Conservation (phyloP, 1,140 invertebrate species). For the Heliconius melpomene region DNA sequence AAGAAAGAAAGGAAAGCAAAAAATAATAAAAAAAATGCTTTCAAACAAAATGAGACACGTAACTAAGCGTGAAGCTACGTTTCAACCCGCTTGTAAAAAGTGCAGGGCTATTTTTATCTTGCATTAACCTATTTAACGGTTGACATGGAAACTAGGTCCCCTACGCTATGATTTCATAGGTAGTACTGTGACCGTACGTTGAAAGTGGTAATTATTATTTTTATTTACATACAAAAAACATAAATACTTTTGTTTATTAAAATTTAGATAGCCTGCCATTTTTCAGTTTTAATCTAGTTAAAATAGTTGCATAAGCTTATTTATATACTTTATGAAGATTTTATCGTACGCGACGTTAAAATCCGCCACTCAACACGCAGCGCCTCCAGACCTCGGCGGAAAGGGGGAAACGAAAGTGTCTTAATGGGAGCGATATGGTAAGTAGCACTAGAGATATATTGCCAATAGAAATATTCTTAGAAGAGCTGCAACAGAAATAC, state of each 20-base stretch:
- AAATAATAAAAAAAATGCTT: not conserved
- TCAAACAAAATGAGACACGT: conserved; percentile 11
- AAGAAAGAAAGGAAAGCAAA: not conserved
- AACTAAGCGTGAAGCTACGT: conserved; percentile 19
- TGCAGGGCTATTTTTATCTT: conserved; percentile 17
- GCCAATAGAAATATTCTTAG: no score
- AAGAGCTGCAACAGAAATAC: no score
- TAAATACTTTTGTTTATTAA: no score
- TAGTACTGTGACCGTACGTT: not conserved
- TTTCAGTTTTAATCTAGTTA: not conserved
- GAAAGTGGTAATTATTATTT: not conserved
- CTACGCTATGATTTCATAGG: conserved; percentile 2
- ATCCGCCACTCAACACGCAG: no score
- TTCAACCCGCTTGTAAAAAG: conserved; percentile 15
- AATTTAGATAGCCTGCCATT: not conserved
- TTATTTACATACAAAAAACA: not conserved
- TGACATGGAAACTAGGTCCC: conserved; percentile 19
- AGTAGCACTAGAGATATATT: no score
- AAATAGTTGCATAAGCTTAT: not conserved
- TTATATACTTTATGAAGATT: no score
- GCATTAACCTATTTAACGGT: conserved; percentile 18
- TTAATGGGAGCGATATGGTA: no score
- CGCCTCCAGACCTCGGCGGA: no score
- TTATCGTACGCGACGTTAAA: no score
- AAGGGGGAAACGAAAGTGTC: no score